Evolutionary conservation across 2,113 vertebrate genomes (phyloP).

Genomic region (Bubo bubo): DNA sequence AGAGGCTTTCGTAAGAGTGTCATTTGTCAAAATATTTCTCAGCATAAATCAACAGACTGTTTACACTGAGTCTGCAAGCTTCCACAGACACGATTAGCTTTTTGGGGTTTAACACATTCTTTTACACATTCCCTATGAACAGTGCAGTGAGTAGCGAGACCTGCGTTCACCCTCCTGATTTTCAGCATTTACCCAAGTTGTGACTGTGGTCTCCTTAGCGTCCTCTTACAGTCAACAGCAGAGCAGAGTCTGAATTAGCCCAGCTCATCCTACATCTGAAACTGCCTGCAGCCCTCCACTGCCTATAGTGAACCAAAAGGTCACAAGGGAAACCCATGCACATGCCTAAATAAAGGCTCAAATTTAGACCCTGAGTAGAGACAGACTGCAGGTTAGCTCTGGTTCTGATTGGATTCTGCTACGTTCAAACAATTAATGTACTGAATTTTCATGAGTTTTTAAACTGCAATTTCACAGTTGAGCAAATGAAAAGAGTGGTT

Average conservation of each 20-base stretch:
- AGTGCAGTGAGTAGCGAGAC: neutral
- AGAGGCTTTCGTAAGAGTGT: neutral
- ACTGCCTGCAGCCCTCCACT: fast-evolving
- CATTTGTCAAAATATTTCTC: neutral
- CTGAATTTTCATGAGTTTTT: neutral
- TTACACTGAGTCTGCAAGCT: neutral
- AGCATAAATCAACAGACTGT: neutral
- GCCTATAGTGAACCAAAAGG: neutral
- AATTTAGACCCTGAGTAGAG: neutral
- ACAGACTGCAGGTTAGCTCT: neutral
- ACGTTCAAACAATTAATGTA: neutral
- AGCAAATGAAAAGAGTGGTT: neutral
- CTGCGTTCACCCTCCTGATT: neutral
- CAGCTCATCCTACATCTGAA: neutral
- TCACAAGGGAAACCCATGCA: neutral
- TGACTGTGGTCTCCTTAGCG: neutral
- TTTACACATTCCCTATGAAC: neutral
- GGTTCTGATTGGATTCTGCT: neutral
- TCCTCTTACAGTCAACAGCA: neutral
- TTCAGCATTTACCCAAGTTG: neutral
- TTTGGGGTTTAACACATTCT: neutral
- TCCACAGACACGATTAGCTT: neutral
- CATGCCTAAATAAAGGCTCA: neutral
- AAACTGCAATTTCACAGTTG: neutral
- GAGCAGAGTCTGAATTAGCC: neutral